Evolutionary conservation across 2,113 vertebrate genomes (phyloP), one percentile per base, ranked within the genome.

Genomic region (Chascanopsetta lugubris): DNA sequence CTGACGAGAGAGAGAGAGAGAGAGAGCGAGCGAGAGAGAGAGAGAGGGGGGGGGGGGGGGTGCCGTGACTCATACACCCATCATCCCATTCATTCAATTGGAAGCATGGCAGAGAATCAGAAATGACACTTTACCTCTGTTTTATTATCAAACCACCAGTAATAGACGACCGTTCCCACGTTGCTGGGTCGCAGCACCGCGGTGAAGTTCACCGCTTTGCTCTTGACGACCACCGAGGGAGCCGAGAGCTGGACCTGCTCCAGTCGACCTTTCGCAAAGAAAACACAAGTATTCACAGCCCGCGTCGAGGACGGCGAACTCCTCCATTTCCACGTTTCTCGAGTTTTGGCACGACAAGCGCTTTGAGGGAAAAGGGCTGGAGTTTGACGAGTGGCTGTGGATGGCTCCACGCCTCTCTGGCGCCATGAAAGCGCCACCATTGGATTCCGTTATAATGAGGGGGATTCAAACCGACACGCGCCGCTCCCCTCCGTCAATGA

Each of bases 121-220:
- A 56, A 57, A 61, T 20, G 1, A 10, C 53, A 13, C 9, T 69
- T 75, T 50, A 95, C 96, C 95, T 98, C 96, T 0, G 94, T 95
- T 88, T 94, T 96, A 87, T 98, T 97, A 18, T 94, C 94, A 58
- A 97, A 94, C 96, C 96, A 98, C 96, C 96, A 98, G 84, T 95
- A 90, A 2, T 95, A 97, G 13, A 93, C 95, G 47, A 97, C 93
- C 0, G 96, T 96, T 67, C 96, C 95, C 82, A 95, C 94, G 73
- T 92, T 93, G 80, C 88, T 93, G 63, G 96, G 96, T 74, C 91
- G 94, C 29, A 97, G 77, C 18, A 93, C 84, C 0, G 94, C 94
- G 0, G 95, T 96, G 2, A 96, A 93, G 0, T 97, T 97, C 50
- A 97, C 94, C 22, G 93, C 94, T 81, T 95, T 95, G 87, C 95